Conservation (phyloP, 2,113 vertebrate species). For the Chelonoidis abingdonii region DNA sequence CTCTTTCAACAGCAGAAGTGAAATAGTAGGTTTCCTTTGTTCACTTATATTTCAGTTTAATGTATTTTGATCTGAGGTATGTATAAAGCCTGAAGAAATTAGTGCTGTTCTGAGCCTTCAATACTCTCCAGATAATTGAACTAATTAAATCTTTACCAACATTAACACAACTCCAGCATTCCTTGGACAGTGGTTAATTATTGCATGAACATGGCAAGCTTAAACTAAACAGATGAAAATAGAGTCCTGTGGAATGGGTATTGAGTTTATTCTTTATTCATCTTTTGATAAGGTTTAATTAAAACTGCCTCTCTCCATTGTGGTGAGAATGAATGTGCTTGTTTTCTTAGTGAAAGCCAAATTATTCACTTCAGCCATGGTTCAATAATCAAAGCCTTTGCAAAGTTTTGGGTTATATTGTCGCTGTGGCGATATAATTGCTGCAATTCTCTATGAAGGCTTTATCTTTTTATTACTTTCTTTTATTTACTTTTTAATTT, state of each 20-base stretch:
- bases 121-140: conserved; percentile 86
- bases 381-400: conserved; percentile 93
- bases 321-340: conserved; percentile 92
- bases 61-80: conserved; percentile 82
- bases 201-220: conserved; percentile 82
- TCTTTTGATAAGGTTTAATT: conserved; percentile 98
- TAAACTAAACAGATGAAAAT: conserved; percentile 89
- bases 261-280: conserved; percentile 93
- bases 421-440: conserved; percentile 87
- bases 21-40: conserved; percentile 71
- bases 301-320: conserved; percentile 94
- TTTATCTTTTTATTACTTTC: conserved; percentile 82
- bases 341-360: conserved; percentile 92
- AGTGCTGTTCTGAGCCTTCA: conserved; percentile 78
- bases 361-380: conserved; percentile 92
- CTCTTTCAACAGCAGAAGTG: conserved; percentile 65
- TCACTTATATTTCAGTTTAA: conserved; percentile 72
- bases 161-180: conserved; percentile 84
- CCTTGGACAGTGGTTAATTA: conserved; percentile 86
- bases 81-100: conserved; percentile 80
- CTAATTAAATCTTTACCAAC: conserved; percentile 91
- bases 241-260: conserved; percentile 85
- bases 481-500: conserved; percentile 72
- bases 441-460: conserved; percentile 77
- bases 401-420: conserved; percentile 88